Evolutionary conservation across 2,797 vertebrate genomes (phyloP), one percentile per base, ranked within the genome.

Genomic region (Enteromius mattozi): DNA sequence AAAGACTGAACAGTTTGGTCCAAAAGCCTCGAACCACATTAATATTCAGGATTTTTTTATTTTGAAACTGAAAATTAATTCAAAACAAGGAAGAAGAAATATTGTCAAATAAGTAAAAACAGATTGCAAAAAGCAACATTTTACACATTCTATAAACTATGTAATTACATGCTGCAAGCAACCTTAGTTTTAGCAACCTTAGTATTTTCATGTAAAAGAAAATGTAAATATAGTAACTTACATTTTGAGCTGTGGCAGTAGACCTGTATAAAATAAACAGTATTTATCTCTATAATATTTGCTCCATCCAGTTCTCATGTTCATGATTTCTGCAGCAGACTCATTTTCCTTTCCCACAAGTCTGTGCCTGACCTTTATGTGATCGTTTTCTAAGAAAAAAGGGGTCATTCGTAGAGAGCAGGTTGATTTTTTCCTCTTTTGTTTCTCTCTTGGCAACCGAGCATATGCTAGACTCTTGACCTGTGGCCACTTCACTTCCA

Each of bases 311-410:
- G 33, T 49, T 54, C 61, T 56, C 7, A 8, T 69, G 71, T 56
- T 54, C 59, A 63, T 30, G 45, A 40, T 88, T 90, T 88, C 86
- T 91, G 89, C 81, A 81, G 85, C 24, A 86, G 88, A 91, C 90
- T 89, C 61, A 8, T 68, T 74, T 5, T 86, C 35, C 40, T 82
- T 80, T 85, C 69, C 85, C 76, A 54, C 19, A 81, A 72, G 33
- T 47, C 65, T 80, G 42, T 89, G 47, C 37, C 27, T 85, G 88
- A 90, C 87, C 89, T 91, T 91, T 91, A 47, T 76, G 68, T 84
- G 91, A 92, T 92, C 82, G 87, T 49, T 88, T 88, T 86, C 66
- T 81, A 79, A 66, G 79, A 47, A 86, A 87, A 87, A 88, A 56
- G 49, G 69, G 77, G 80, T 70, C 78, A 87, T 90, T 91, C 90